Percentiles rank a stretch among this genome's conserved stretches.
These are phyloP conservation scores for Patella ulyssiponensis DNA, from an alignment of 2,888 invertebrate genomes.

Conservation along the genomic window DNA sequence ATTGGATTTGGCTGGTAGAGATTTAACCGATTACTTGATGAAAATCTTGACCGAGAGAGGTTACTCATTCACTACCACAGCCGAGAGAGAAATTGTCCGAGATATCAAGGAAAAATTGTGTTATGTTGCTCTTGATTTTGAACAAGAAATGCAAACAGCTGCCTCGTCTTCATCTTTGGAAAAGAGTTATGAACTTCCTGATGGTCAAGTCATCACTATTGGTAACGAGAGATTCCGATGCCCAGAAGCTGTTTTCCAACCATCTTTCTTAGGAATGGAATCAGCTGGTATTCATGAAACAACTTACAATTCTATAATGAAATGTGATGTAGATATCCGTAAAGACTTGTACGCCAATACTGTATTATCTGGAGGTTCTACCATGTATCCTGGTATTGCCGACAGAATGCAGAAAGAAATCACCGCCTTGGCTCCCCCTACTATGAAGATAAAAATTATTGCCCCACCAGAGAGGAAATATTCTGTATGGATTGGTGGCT, in stretches of 20 bases:
- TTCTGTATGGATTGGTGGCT: slow-evolving; percentile 75
- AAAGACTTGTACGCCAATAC: slow-evolving; percentile 60
- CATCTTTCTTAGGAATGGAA: slow-evolving; percentile 69
- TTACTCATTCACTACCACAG: slow-evolving; percentile 75
- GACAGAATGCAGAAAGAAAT: slow-evolving; percentile 60
- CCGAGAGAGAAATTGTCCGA: slow-evolving; percentile 93
- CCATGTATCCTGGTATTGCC: slow-evolving; percentile 65
- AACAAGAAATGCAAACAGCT: slow-evolving; percentile 95
- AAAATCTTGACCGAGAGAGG: slow-evolving; percentile 75
- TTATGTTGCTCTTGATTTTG: slow-evolving; percentile 89
- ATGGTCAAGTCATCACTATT: slow-evolving; percentile 69
- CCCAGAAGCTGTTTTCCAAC: slow-evolving; percentile 61
- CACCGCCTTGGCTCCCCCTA: slow-evolving; percentile 50
- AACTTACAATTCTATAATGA: slow-evolving; percentile 58
- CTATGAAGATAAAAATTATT: slow-evolving; percentile 59
- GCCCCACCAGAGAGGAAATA: slow-evolving; percentile 56
- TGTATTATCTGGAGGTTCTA: slow-evolving; percentile 63
- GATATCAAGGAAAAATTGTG: slow-evolving; percentile 96
- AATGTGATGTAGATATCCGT: slow-evolving; percentile 57
- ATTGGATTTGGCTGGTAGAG: slow-evolving; percentile 58
- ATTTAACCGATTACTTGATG: slow-evolving; percentile 60
- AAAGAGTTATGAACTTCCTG: slow-evolving; percentile 81
- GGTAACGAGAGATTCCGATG: slow-evolving; percentile 66
- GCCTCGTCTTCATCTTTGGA: slow-evolving; percentile 91
- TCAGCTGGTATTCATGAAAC: slow-evolving; percentile 61